Percentiles rank a stretch among this genome's conserved stretches.
Evolutionary conservation across 2,113 vertebrate species (phyloP).

Genomic region (Tringa solitaria): DNA sequence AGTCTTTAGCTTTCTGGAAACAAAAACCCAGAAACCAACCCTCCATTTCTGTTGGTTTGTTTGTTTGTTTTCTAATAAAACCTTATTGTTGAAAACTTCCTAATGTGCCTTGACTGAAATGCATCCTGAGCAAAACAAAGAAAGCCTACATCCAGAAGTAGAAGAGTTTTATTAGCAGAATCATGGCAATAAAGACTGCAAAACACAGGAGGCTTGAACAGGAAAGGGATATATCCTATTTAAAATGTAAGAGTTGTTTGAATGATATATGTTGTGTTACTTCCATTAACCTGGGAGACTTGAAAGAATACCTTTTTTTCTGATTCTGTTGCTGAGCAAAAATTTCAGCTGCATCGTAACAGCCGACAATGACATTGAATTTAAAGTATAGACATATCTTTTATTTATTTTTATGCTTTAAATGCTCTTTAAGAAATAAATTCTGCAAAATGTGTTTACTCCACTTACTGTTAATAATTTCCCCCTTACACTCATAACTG

Average conservation of each 20-base stretch:
- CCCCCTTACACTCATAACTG: constrained; percentile 44
- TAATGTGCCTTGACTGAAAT: constrained; percentile 1
- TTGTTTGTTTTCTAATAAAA: not conserved
- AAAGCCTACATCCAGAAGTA: not conserved
- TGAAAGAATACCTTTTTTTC: not conserved
- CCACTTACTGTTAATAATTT: constrained; percentile 46
- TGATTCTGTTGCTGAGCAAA: not conserved
- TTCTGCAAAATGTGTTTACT: constrained; percentile 16
- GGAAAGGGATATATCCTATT: not conserved
- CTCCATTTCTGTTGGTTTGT: too few relatives aligned
- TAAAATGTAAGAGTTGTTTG: not conserved
- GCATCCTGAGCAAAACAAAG: not conserved
- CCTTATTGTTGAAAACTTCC: not conserved
- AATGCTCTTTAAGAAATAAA: not conserved
- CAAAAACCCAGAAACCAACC: not conserved
- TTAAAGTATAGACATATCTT: not conserved
- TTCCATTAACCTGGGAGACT: not conserved
- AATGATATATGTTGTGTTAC: not conserved
- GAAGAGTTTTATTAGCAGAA: not conserved
- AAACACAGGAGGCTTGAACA: not conserved
- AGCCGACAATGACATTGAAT: not conserved
- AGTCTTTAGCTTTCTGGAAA: not conserved
- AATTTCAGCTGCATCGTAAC: not conserved
- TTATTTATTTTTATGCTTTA: not conserved
- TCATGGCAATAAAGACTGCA: not conserved